Evolutionary conservation across 2,797 vertebrate genomes (phyloP), one percentile per base, ranked within the genome.

Genomic region (Sandelia bainsii): DNA sequence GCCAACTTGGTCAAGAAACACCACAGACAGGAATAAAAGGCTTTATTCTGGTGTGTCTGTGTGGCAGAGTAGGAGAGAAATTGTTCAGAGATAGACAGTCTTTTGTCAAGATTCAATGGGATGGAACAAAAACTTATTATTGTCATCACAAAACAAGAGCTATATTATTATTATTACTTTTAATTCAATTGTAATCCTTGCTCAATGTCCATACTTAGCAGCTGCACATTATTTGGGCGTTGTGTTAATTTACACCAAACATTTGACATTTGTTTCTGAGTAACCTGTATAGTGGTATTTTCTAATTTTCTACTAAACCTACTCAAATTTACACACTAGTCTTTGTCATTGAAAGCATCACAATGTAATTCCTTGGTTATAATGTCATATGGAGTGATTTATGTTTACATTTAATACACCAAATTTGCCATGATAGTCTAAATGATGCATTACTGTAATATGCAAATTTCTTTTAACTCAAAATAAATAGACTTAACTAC

Each of bases 1-100:
- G 81, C 32, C 62, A 72, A 56, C 61, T 78, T 76, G 68, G 65
- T 69, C 37, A 59, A 60, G 53, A 62, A 66, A 54, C 27, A 71
- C 72, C 71, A 69, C 68, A 83, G 66, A 70, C 64, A 72, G 63
- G 34, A 39, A 64, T 59, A 62, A 68, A 79, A 11, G 3, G 13
- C 13, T 72, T 65, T 67, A 56, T 66, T 64, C 68, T 79, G 66
- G 73, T 64, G 60, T 56, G 67, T 69, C 20, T 75, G 42, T 67
- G 48, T 56, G 37, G 62, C 66, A 51, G 58, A 58, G 20, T 32
- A 22, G 48, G 44, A 75, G 11, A 20, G 54, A 61, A 22, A 27
- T 8, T 12, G 19, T 52, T 32, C 61, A 82, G 25, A 40, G 53
- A 61, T 62, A 69, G 37, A 22, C 66, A 34, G 32, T 62, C 20